Conservation (phyloP, 2,888 invertebrate genomes). For the Trichacis sp. region DNA sequence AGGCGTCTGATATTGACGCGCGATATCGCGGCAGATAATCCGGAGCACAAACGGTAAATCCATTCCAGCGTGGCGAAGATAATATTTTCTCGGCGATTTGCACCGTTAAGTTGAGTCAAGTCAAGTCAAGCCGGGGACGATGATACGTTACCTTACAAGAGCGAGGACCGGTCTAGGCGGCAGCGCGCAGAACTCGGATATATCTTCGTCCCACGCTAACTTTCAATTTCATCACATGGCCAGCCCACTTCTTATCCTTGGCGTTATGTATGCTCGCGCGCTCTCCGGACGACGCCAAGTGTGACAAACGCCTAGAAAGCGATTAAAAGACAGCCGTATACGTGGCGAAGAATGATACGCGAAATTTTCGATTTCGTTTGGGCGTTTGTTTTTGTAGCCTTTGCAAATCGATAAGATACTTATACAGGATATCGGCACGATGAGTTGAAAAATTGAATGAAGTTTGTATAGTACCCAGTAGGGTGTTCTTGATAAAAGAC, state of each 20-base stretch:
- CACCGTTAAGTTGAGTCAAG: constrained; percentile 28
- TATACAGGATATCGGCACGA: too few species aligned
- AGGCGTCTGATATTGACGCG: constrained; percentile 14
- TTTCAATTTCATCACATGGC: constrained; percentile 37
- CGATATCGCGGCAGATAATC: constrained; percentile 25
- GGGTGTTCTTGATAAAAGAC: too few species aligned
- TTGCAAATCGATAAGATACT: too few species aligned
- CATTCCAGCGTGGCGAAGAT: constrained; percentile 21
- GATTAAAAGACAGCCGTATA: constrained; percentile 14
- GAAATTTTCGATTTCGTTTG: too few species aligned
- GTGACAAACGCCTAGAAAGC: constrained; percentile 25
- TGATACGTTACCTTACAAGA: constrained; percentile 9
- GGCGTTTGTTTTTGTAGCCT: too few species aligned
- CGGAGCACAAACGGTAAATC: constrained; percentile 32
- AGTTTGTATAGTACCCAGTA: too few species aligned
- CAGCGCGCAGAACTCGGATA: constrained; percentile 7
- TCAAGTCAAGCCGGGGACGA: constrained; percentile 4
- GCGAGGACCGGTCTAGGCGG: constrained; percentile 28
- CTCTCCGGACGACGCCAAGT: constrained; percentile 7
- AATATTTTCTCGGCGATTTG: constrained; percentile 27
- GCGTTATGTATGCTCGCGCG: constrained; percentile 20
- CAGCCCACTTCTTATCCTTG: constrained; percentile 38
- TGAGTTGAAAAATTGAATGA: too few species aligned
- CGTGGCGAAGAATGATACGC: not conserved
- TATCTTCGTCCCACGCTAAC: constrained; percentile 31